Evolutionary conservation across 2,797 vertebrate species (phyloP).

Genomic region (Myripristis murdjan): DNA sequence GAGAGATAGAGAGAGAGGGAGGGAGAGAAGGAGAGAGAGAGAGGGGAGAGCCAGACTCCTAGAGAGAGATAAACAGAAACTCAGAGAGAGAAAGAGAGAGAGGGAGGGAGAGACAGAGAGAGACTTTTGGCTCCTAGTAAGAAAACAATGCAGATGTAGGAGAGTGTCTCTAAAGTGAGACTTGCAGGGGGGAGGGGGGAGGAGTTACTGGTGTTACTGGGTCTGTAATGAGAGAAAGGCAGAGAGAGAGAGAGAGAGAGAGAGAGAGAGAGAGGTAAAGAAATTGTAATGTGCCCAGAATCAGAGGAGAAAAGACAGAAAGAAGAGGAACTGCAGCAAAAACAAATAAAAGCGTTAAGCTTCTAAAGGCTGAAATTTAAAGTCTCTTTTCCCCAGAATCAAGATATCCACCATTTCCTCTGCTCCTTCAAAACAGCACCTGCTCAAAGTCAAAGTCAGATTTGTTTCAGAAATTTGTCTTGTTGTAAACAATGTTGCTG

Average conservation of each 20-base stretch:
- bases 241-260: neutral
- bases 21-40: neutral
- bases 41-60: no score
- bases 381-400: neutral
- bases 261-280: constrained; percentile 2
- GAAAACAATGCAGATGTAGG: neutral
- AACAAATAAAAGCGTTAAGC: no score
- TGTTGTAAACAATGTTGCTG: neutral
- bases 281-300: constrained; percentile 6
- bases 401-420: no score
- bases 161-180: neutral
- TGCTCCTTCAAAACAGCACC: no score
- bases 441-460: no score
- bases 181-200: neutral
- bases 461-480: no score
- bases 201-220: neutral
- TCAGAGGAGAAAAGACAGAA: neutral
- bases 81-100: neutral
- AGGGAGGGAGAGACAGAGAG: neutral
- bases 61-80: neutral
- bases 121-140: constrained; percentile 2
- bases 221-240: neutral
- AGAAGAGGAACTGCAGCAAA: neutral
- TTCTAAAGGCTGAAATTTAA: neutral
- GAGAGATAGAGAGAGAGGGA: neutral